Percentiles rank a stretch among this genome's conserved stretches.
Evolutionary conservation across 2,888 invertebrate species (phyloP).

Genomic region (Nipponacmea schrenckii): DNA sequence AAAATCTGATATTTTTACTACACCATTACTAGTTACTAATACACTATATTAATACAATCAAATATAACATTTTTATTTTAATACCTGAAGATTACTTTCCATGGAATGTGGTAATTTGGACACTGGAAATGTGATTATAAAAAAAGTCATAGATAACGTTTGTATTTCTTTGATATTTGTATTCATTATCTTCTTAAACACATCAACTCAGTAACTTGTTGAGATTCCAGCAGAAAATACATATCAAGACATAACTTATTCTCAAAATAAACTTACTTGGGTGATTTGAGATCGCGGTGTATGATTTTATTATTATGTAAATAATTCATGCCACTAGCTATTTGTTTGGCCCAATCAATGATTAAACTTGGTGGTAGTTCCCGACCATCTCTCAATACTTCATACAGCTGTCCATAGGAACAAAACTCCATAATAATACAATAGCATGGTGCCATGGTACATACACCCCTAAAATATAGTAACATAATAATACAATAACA

Average conservation of each 20-base stretch:
- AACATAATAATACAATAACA: background rate
- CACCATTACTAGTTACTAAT: conserved; percentile 67
- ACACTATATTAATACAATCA: conserved; percentile 64
- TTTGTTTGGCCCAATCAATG: conserved; percentile 93
- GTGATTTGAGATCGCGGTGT: conserved; percentile 97
- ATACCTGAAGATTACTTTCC: too few relatives aligned
- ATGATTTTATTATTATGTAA: conserved; percentile 96
- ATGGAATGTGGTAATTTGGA: too few relatives aligned
- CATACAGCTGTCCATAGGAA: conserved; percentile 92
- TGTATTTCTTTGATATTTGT: too few relatives aligned
- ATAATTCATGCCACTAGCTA: conserved; percentile 96
- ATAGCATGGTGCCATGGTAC: conserved; percentile 89
- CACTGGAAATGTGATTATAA: too few relatives aligned
- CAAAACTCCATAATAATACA: conserved; percentile 99
- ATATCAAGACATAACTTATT: too few relatives aligned
- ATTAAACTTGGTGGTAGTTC: conserved; percentile 86
- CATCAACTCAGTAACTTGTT: too few relatives aligned
- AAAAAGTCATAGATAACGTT: too few relatives aligned
- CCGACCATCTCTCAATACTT: conserved; percentile 85
- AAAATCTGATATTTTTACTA: conserved; percentile 96
- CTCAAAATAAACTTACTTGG: conserved; percentile 81
- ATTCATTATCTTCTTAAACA: too few relatives aligned
- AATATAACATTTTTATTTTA: too few relatives aligned
- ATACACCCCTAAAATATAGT: conserved; percentile 81
- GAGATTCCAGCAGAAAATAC: too few relatives aligned